A percentile compares a stretch with the other conserved stretches of the same genome.
Evolutionary conservation across 1,140 invertebrate species (phyloP).

Genomic region (Caligus rogercresseyi): DNA sequence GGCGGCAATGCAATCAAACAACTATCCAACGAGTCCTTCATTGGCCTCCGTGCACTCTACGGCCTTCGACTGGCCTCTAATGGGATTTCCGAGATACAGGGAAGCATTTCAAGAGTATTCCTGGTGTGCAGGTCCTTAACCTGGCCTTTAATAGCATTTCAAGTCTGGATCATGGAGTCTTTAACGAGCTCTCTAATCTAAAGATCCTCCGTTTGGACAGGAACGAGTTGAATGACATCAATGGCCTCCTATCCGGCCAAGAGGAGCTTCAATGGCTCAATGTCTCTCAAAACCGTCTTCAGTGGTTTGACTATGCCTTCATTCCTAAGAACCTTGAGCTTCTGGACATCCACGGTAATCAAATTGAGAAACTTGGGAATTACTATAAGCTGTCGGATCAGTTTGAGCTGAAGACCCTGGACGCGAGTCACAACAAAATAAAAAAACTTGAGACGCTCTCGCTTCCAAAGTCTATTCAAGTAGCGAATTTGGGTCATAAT

Average conservation of each 20-base stretch:
- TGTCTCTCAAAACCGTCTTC: slow-evolving; percentile 69
- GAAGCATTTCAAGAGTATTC: slow-evolving; percentile 59
- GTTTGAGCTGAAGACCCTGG: slow-evolving; percentile 51
- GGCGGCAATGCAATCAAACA: slow-evolving; percentile 69
- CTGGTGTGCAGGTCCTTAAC: slow-evolving; percentile 65
- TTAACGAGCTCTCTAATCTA: slow-evolving; percentile 61
- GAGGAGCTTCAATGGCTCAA: slow-evolving; percentile 76
- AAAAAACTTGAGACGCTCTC: slow-evolving; percentile 33
- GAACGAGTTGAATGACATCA: slow-evolving; percentile 66
- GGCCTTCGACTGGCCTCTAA: slow-evolving; percentile 69
- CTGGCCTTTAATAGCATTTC: slow-evolving; percentile 68
- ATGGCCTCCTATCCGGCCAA: slow-evolving; percentile 61
- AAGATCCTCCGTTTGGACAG: slow-evolving; percentile 70
- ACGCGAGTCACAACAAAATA: slow-evolving; percentile 60
- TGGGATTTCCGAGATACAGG: slow-evolving; percentile 64
- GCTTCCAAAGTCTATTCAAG: slow-evolving; percentile 64
- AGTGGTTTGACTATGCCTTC: slow-evolving; percentile 75
- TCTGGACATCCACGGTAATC: slow-evolving; percentile 75
- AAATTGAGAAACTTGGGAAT: slow-evolving; percentile 61
- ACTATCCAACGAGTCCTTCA: slow-evolving; percentile 56
- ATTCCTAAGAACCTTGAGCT: slow-evolving; percentile 71
- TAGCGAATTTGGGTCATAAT: slow-evolving; percentile 66
- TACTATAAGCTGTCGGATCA: slow-evolving; percentile 52
- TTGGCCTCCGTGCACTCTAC: slow-evolving; percentile 56
- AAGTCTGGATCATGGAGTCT: slow-evolving; percentile 60